Conservation (phyloP, 2,113 vertebrate genomes). For the Alethe diademata region DNA sequence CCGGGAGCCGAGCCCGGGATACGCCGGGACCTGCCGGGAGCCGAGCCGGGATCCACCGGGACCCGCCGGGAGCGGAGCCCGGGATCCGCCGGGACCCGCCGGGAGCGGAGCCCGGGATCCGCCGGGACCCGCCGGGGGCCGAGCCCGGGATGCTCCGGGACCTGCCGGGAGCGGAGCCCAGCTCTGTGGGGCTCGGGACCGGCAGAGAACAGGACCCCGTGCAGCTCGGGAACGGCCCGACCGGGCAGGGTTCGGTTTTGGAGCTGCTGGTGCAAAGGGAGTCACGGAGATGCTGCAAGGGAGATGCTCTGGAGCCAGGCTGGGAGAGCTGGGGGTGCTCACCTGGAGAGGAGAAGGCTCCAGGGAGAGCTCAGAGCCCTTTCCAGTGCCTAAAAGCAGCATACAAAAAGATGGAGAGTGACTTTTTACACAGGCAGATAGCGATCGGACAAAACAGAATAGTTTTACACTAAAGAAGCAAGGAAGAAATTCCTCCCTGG, state of each 20-base stretch:
- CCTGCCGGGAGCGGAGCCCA: background rate
- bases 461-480: background rate
- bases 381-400: rapidly evolving
- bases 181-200: too few species aligned
- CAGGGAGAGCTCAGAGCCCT: background rate
- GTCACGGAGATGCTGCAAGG: background rate
- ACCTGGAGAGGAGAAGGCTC: too few species aligned
- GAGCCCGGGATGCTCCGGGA: too few species aligned
- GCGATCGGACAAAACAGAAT: background rate
- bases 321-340: background rate
- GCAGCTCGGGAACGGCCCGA: background rate
- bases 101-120: background rate
- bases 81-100: too few species aligned
- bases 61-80: background rate
- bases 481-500: background rate
- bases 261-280: background rate
- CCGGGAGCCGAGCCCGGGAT: too few species aligned
- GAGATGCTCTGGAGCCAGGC: background rate
- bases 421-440: background rate
- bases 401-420: background rate
- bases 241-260: background rate
- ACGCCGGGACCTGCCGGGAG: background rate
- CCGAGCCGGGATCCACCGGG: background rate
- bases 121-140: background rate
- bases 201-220: rapidly evolving